These are phyloP conservation scores for Zaprionus kolodkinae DNA, from an alignment of 1,140 invertebrate species.

Conservation along the genomic window DNA sequence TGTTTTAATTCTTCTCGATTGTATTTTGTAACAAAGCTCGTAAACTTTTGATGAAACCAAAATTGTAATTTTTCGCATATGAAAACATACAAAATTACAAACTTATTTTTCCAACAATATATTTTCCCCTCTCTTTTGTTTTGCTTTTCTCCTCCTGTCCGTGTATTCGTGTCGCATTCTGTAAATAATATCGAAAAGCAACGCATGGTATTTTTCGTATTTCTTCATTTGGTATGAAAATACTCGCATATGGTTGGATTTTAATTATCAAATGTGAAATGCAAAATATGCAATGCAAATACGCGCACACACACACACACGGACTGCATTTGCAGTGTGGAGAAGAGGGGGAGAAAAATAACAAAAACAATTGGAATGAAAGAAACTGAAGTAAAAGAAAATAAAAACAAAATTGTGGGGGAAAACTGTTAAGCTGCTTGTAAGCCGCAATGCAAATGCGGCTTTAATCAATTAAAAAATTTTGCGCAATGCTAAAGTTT, in stretches of 20 bases:
- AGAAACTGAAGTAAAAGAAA: slow-evolving; percentile 35
- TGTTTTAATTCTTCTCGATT: too few species aligned
- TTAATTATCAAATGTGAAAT: slow-evolving; percentile 62
- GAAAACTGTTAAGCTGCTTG: slow-evolving; percentile 77
- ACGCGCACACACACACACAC: slow-evolving; percentile 28
- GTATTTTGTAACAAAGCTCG: too few species aligned
- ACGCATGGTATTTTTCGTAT: background rate
- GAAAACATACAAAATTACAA: slow-evolving; percentile 14
- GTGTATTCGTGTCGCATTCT: background rate
- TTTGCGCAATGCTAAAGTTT: slow-evolving; percentile 66
- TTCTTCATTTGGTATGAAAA: slow-evolving; percentile 18
- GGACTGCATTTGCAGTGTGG: background rate
- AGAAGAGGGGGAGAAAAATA: background rate
- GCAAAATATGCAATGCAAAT: slow-evolving; percentile 51
- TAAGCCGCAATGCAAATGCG: slow-evolving; percentile 79
- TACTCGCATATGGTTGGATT: slow-evolving; percentile 19
- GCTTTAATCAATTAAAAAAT: slow-evolving; percentile 82
- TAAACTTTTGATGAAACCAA: background rate
- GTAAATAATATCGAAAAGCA: background rate
- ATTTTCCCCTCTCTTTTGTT: slow-evolving; percentile 3
- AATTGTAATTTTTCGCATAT: background rate
- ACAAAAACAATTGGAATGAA: background rate
- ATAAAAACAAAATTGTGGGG: slow-evolving; percentile 24
- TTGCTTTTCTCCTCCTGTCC: background rate
- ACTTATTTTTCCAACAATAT: slow-evolving; percentile 18